Percentiles rank a stretch among this genome's conserved stretches.
phyloP scores from a whole-genome alignment of 2,888 invertebrate genomes.

The Selenia dentaria region DNA sequence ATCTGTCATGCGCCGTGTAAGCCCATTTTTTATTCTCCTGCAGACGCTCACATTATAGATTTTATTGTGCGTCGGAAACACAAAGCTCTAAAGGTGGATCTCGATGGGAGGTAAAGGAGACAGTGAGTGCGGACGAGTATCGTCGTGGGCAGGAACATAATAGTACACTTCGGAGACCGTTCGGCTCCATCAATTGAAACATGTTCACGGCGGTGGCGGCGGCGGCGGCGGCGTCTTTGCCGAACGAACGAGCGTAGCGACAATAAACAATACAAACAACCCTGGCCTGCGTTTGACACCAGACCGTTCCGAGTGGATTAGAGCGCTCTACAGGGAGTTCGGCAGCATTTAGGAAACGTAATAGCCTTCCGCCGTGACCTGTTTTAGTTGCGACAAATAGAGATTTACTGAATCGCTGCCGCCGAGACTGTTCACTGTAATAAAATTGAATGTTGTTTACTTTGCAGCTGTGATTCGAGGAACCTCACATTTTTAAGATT shows the following conservation, averaged over 20 bases:
- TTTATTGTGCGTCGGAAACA: constrained; percentile 36
- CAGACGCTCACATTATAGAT: constrained; percentile 32
- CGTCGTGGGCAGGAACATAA: constrained; percentile 60
- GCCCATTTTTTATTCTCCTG: constrained; percentile 27
- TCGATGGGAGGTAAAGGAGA: constrained; percentile 48
- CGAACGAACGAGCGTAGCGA: constrained; percentile 74
- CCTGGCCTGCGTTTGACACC: constrained; percentile 82
- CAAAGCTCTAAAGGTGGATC: constrained; percentile 30
- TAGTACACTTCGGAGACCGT: constrained; percentile 53
- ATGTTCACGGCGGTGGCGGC: constrained; percentile 56
- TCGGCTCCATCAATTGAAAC: constrained; percentile 74
- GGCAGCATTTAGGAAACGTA: constrained; percentile 83
- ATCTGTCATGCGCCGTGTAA: constrained; percentile 32
- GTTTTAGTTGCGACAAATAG: constrained; percentile 84
- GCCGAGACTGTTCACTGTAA: constrained; percentile 65
- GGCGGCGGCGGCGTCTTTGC: constrained; percentile 69
- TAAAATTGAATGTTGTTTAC: constrained; percentile 78
- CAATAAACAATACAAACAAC: constrained; percentile 85
- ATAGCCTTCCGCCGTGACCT: constrained; percentile 83
- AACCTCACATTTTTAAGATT: constrained; percentile 44
- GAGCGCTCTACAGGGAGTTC: constrained; percentile 80
- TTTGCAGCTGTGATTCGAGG: constrained; percentile 60
- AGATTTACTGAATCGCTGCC: constrained; percentile 80
- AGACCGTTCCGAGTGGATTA: constrained; percentile 82
- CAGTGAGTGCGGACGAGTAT: constrained; percentile 61